phyloP scores from a whole-genome alignment of 64 coral and sea anemone genomes.

The Actinia equina region DNA sequence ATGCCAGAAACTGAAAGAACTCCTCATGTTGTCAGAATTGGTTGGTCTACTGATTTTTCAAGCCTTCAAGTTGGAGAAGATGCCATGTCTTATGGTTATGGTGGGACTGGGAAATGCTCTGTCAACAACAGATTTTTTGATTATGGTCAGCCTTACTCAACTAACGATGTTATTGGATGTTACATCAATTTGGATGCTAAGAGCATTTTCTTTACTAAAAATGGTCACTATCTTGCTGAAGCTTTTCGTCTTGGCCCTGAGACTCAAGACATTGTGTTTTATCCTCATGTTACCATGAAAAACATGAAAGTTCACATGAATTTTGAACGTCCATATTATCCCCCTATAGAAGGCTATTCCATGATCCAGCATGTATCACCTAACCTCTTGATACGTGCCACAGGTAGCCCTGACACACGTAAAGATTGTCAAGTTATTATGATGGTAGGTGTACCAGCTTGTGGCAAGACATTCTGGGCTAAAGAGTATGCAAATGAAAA shows the following conservation, averaged over 20 bases:
- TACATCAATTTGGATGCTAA: constrained; percentile 68
- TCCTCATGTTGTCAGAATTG: constrained; percentile 82
- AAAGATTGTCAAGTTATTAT: constrained; percentile 77
- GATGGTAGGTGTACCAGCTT: constrained; percentile 86
- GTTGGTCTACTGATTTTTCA: constrained; percentile 75
- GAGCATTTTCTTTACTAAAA: constrained; percentile 71
- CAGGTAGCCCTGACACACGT: constrained; percentile 40
- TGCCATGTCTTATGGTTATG: constrained; percentile 83
- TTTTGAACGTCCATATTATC: constrained; percentile 63
- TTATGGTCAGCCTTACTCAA: constrained; percentile 76
- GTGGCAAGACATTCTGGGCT: constrained; percentile 82
- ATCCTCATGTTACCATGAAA: constrained; percentile 86
- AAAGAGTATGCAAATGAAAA: constrained; percentile 67
- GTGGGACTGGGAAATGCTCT: constrained; percentile 79
- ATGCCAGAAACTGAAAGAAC: constrained; percentile 78
- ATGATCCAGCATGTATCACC: constrained; percentile 49
- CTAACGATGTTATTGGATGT: constrained; percentile 63
- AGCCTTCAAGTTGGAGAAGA: constrained; percentile 89
- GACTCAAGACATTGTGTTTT: constrained; percentile 59
- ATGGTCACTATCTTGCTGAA: constrained; percentile 74
- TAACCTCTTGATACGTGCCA: constrained; percentile 33
- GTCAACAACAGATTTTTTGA: constrained; percentile 84
- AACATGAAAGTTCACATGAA: constrained; percentile 79
- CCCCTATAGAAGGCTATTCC: constrained; percentile 53
- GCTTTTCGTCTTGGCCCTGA: constrained; percentile 74